Conservation (phyloP, 2,113 vertebrate genomes). For the Naja naja region DNA sequence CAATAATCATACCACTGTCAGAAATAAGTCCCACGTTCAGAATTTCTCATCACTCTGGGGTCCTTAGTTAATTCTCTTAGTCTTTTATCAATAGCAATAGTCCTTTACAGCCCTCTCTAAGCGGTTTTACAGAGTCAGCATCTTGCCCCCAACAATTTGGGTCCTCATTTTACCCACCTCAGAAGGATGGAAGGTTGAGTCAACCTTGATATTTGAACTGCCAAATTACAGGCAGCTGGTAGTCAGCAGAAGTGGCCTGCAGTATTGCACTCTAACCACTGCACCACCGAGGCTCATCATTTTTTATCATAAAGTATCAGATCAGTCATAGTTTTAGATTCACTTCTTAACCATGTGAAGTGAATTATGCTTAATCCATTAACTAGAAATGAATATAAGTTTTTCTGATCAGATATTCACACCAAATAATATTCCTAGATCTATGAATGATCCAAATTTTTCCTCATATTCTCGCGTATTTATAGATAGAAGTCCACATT, state of each 20-base stretch:
- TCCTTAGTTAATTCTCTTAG: not conserved
- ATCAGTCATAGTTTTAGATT: not conserved
- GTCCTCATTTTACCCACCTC: no score
- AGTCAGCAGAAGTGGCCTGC: no score
- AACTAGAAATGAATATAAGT: not conserved
- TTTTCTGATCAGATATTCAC: not conserved
- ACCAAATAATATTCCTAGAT: not conserved
- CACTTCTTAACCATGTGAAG: not conserved
- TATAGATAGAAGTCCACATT: not conserved
- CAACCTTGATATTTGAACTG: no score
- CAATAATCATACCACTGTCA: not conserved
- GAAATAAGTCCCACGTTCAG: not conserved
- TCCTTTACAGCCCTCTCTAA: no score
- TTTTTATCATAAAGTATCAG: not conserved
- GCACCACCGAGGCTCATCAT: no score
- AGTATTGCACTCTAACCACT: no score
- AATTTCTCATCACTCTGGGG: not conserved
- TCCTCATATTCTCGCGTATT: not conserved
- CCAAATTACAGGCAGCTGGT: no score
- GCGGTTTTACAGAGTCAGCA: no score
- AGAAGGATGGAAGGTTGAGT: no score
- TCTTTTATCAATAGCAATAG: not conserved
- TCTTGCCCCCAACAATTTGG: no score
- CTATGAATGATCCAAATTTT: not conserved
- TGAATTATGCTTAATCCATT: not conserved